These are phyloP conservation scores for Trichacis sp. DNA, from an alignment of 2,888 invertebrate genomes.

Conservation along the genomic window DNA sequence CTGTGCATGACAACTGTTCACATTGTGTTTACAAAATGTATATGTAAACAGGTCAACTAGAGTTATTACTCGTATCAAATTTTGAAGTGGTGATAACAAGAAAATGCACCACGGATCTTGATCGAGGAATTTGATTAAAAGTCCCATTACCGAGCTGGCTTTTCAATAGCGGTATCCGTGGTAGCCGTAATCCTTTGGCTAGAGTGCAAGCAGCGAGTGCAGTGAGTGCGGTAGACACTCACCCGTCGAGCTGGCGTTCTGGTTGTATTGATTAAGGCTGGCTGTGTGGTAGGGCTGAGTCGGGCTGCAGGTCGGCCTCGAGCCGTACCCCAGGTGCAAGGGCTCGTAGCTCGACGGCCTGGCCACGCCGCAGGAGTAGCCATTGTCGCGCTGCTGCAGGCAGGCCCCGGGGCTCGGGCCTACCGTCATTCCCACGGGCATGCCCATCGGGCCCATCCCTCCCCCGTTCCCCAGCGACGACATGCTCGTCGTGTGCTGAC, in stretches of 20 bases:
- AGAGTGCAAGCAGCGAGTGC: conserved; percentile 69
- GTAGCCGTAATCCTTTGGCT: conserved; percentile 67
- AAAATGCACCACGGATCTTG: background rate
- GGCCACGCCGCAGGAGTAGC: conserved; percentile 72
- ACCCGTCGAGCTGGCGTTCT: conserved; percentile 68
- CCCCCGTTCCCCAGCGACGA: conserved; percentile 62
- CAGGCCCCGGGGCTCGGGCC: conserved; percentile 73
- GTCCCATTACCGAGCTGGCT: conserved; percentile 45
- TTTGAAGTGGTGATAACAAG: too few species aligned
- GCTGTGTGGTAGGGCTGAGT: conserved; percentile 77
- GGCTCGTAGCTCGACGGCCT: conserved; percentile 72
- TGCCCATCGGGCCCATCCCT: conserved; percentile 58
- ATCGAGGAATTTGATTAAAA: conserved; percentile 20
- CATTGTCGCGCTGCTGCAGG: conserved; percentile 73
- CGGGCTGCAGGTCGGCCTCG: conserved; percentile 77
- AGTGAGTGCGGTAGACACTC: conserved; percentile 70
- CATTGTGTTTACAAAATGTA: too few species aligned
- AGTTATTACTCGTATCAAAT: too few species aligned
- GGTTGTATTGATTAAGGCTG: conserved; percentile 68
- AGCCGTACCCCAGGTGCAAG: conserved; percentile 71
- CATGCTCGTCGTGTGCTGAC: conserved; percentile 64
- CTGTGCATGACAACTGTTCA: too few species aligned
- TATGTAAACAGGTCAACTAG: too few species aligned
- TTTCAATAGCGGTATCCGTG: conserved; percentile 64
- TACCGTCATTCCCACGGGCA: conserved; percentile 68